Evolutionary conservation across 1,140 invertebrate species (phyloP), one percentile per base, ranked within the genome.

Genomic region (Ruditapes philippinarum): DNA sequence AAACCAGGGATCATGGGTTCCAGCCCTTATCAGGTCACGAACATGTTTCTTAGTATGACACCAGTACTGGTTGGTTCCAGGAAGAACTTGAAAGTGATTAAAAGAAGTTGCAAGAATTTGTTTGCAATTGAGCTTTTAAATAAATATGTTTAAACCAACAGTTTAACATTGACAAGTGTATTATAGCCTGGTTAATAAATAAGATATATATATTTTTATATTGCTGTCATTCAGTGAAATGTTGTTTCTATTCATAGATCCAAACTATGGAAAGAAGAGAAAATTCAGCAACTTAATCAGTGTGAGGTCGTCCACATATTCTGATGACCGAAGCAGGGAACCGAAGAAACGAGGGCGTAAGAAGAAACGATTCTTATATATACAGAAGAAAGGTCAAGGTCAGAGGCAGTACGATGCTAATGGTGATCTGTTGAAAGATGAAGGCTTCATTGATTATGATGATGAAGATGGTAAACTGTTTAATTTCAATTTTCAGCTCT

Each of bases 211-310:
- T n/a, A n/a, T n/a, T n/a, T n/a, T n/a, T n/a, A 7, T 11, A 17
- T 49, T 49, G 17, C 7, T 49, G 45, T n/a, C 19, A 57, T 57
- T 19, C n/a, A 3, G 7, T 19, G 3, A 22, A 57, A 57, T 19
- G 3, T 19, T 22, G 7, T 57, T 57, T 11, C n/a, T 19, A 7
- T 28, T 91, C 40, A n/a, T 90, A 95, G 95, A 93, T 60, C 93
- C 94, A 57, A 94, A 94, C 87, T 94, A 93, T 91, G 93, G 93
- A 2, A 95, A 95, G 90, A 95, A 95, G 91, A 95, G 94, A 83
- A 92, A 91, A 36, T 94, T 14, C 93, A 84, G 89, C 54, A 78
- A 31, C 28, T 51, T 78, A 36, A 33, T 54, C 0, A 17, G n/a
- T 19, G n/a, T 49, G 3, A 78, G 38, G 28, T 49, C 74, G 54